Base-by-base conservation (phyloP, 1,140 invertebrate species). In the Lordiphosa collinella region DNA sequence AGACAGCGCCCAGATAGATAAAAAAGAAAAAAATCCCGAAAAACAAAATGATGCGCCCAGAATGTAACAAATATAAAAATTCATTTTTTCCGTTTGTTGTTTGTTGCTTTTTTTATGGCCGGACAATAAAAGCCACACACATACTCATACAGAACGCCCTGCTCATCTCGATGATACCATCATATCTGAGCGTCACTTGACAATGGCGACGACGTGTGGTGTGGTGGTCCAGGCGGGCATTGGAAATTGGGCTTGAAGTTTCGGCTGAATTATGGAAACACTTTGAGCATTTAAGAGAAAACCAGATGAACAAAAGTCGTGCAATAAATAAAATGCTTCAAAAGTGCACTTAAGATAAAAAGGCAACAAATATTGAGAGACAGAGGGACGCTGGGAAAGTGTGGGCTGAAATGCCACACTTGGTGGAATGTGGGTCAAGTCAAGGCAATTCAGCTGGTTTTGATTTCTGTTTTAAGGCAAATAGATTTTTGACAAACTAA, bases 281-380 rank as follows among this genome's bases (percentile, higher is more conserved):
- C 71, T 82, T 59, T 82, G 58, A 29, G 64, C 49, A 44, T 65
- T 56, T 69, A 16, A 55, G 6, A 14, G 41, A 9, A 13, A 43
- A 32, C 22, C 32, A 63, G 48, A 49, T 16, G 43, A 14, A 55
- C 51, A 65, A 75, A 71, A 76, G 66, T 82, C 76, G 76, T 80
- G 76, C 78, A 84, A 80, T 80, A 80, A 80, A 80, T 80, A 82
- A 80, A 84, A 82, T 61, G 65, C 76, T 82, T 71, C 54, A 80
- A 75, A 66, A 80, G 78, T 80, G 76, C 76, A 80, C 76, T 80
- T 84, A 71, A 80, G 78, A 82, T 80, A 75, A 60, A 69, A 59
- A 43, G 44, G 18, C 16, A 67, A 74, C 31, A 55, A 35, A 51
- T 34, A 25, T 9, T 12, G 8, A 43, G 40, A 63, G 52, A 49